Evolutionary conservation across 1,140 invertebrate genomes (phyloP).

Genomic region (Trigoniulus corallinus): DNA sequence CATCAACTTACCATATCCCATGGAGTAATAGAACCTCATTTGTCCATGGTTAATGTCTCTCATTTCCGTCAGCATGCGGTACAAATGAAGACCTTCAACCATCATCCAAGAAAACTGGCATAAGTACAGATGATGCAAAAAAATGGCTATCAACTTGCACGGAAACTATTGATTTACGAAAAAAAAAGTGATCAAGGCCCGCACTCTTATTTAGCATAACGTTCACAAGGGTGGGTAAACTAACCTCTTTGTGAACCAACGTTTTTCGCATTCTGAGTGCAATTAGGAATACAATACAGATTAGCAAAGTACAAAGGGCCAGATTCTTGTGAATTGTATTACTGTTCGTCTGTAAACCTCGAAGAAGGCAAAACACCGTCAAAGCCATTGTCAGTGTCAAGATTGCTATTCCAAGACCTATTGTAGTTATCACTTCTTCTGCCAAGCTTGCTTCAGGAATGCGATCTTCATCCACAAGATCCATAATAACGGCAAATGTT

Average conservation of each 20-base stretch:
- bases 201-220: not conserved
- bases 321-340: conserved; percentile 90
- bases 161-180: conserved; percentile 41
- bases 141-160: conserved; percentile 80
- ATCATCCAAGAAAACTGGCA: conserved; percentile 78
- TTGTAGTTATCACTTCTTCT: conserved; percentile 73
- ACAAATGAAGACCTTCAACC: conserved; percentile 78
- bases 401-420: conserved; percentile 53
- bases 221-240: not conserved
- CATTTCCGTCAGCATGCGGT: conserved; percentile 88
- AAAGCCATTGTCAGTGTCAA: conserved; percentile 43
- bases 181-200: conserved; percentile 4
- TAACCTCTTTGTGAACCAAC: conserved; percentile 40
- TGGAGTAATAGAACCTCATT: conserved; percentile 85
- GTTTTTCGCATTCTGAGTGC: conserved; percentile 58
- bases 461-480: conserved; percentile 74
- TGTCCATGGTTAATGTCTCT: conserved; percentile 88
- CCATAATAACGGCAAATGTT: conserved; percentile 78
- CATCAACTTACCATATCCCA: conserved; percentile 68
- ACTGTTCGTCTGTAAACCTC: conserved; percentile 67
- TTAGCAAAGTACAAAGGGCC: conserved; percentile 68
- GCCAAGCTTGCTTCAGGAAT: conserved; percentile 49
- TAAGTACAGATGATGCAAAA: conserved; percentile 82
- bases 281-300: conserved; percentile 68
- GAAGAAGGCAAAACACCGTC: conserved; percentile 55